phyloP scores from a whole-genome alignment of 2,888 invertebrate species.

The Dynastes tityus region DNA sequence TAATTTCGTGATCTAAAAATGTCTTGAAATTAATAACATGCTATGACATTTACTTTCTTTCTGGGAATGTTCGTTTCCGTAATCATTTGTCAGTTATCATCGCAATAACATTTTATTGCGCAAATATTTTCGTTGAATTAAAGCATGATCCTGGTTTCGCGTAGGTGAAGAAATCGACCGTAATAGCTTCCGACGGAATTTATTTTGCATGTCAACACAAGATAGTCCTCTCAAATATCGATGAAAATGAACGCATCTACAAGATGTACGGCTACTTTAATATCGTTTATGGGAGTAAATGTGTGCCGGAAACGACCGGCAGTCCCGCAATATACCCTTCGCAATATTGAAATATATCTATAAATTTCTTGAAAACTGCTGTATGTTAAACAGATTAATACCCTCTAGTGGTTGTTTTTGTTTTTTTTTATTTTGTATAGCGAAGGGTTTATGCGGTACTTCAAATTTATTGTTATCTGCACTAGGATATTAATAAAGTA shows the following conservation, averaged over 20 bases:
- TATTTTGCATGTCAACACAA: slow-evolving; percentile 47
- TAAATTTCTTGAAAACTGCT: slow-evolving; percentile 39
- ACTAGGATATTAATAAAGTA: no score
- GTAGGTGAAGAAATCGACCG: neutral
- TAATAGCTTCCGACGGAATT: slow-evolving; percentile 36
- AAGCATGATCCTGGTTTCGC: slow-evolving; percentile 1
- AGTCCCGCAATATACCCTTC: slow-evolving; percentile 44
- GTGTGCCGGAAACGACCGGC: slow-evolving; percentile 45
- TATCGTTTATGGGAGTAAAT: slow-evolving; percentile 54
- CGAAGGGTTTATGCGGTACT: no score
- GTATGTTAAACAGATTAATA: slow-evolving; percentile 38
- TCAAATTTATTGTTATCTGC: no score
- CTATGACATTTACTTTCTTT: no score
- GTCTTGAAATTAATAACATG: no score
- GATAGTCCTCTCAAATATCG: slow-evolving; percentile 48
- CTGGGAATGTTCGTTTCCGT: no score
- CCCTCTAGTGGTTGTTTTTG: neutral
- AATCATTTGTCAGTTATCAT: no score
- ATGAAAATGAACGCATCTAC: slow-evolving; percentile 48
- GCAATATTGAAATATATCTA: slow-evolving; percentile 52
- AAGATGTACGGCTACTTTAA: slow-evolving; percentile 54
- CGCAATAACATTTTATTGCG: neutral
- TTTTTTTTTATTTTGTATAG: neutral
- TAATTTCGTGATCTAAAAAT: no score
- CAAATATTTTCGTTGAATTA: slow-evolving; percentile 38